These are phyloP conservation scores for Mormyrus proboscirostris DNA, from an alignment of 2,797 vertebrate genomes.

Conservation along the genomic window DNA sequence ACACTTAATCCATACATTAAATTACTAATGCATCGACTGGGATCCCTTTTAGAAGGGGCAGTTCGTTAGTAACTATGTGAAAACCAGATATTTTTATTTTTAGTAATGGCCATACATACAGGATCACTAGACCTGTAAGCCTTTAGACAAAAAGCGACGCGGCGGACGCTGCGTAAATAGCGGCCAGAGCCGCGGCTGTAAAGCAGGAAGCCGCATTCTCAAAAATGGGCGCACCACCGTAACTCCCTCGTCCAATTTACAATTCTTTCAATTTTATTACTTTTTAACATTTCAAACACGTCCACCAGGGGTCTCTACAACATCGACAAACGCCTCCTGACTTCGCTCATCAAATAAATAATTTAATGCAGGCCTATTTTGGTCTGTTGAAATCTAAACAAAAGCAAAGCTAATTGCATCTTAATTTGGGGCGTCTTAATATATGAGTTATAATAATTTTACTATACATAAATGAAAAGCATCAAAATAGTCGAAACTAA, in stretches of 20 bases:
- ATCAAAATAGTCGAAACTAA: neutral
- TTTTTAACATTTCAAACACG: constrained; percentile 1
- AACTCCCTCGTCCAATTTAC: neutral
- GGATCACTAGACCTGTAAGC: neutral
- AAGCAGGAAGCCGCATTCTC: neutral
- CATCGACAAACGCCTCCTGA: neutral
- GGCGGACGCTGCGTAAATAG: neutral
- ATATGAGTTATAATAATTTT: neutral
- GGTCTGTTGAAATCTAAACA: neutral
- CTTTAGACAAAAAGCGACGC: neutral
- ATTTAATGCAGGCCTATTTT: neutral
- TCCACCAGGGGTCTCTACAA: constrained; percentile 68
- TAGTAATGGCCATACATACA: neutral
- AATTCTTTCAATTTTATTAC: neutral
- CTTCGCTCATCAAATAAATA: neutral
- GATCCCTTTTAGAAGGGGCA: neutral
- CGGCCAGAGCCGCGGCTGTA: neutral
- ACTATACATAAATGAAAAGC: neutral
- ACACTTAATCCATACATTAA: neutral
- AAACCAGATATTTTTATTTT: neutral
- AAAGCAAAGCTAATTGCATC: neutral
- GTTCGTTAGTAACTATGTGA: neutral
- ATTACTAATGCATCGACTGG: neutral
- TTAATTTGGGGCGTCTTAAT: neutral
- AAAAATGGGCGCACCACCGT: neutral